Evolutionary conservation across 2,113 vertebrate genomes (phyloP), one percentile per base, ranked within the genome.

Genomic region (Chunga burmeisteri): DNA sequence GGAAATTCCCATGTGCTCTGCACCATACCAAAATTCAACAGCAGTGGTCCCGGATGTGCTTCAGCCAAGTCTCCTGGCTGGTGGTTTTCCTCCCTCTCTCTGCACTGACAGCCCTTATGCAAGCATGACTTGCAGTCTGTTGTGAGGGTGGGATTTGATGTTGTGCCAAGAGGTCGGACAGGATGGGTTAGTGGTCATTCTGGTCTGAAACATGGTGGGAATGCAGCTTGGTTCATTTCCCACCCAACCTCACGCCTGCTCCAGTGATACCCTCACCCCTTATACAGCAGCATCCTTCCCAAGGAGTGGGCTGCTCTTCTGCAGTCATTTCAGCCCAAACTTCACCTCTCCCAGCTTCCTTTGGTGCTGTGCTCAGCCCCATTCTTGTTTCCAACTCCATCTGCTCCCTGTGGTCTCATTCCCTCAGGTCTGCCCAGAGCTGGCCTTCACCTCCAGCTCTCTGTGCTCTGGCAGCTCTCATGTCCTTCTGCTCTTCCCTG

Each of bases 21-120:
- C 49, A 34, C 10, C 66, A 1, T 12, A 14, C 42, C 7, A 1
- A 44, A 72, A 13, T n/a, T n/a, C 70, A 7, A 1, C 0, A 0
- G 50, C 36, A 68, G 38, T 0, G 0, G 16, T 30, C 19, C 46
- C 11, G 59, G 71, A 16, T 0, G 4, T 27, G 44, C 63, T 50
- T 50, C 26, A 65, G 42, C 21, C n/a, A 25, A 12, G 8, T 13
- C 49, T 52, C 21, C 63, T 20, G 71, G 47, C 3, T 0, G 3
- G 20, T 34, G n/a, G 5, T 5, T 62, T 40, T 62, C 55, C 52
- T 52, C 27, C 62, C 46, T 59, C 73, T 42, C 7, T 0, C 27
- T 9, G 77, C 53, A n/a, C 26, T 2, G 16, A 18, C 50, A 26
- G 44, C 71, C 61, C 68, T 7, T 2, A 0, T 3, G 25, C 7